Conservation (phyloP, 2,888 invertebrate genomes). For the Podabrus alpinus region DNA sequence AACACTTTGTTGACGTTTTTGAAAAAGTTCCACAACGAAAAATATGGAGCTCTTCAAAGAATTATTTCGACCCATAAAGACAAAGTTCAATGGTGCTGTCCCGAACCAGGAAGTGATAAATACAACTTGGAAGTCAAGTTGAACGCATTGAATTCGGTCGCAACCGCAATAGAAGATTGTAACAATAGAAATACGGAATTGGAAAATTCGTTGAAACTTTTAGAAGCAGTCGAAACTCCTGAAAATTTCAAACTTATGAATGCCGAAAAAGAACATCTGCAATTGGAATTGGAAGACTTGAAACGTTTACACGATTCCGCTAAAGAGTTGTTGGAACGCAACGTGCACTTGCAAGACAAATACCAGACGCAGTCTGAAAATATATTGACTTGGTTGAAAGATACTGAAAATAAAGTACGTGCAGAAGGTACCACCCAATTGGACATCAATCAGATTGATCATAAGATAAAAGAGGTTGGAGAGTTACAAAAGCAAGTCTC, state of each 20-base stretch:
- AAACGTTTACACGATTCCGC: slow-evolving; percentile 71
- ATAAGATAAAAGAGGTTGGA: slow-evolving; percentile 70
- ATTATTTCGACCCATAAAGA: slow-evolving; percentile 82
- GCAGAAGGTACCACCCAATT: slow-evolving; percentile 73
- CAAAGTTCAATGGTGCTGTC: slow-evolving; percentile 89
- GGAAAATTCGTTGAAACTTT: slow-evolving; percentile 70
- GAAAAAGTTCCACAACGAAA: slow-evolving; percentile 86
- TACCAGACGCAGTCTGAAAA: slow-evolving; percentile 79
- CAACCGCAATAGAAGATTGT: slow-evolving; percentile 73
- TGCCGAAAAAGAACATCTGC: slow-evolving; percentile 70
- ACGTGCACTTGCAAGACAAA: slow-evolving; percentile 77
- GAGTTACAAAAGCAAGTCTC: slow-evolving; percentile 67
- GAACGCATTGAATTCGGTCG: slow-evolving; percentile 76
- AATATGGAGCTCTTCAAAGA: slow-evolving; percentile 78
- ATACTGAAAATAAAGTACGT: slow-evolving; percentile 76
- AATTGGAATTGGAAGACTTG: slow-evolving; percentile 72
- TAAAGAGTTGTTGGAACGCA: slow-evolving; percentile 68
- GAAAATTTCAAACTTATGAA: slow-evolving; percentile 70
- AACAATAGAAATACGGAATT: slow-evolving; percentile 68
- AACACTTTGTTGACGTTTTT: slow-evolving; percentile 77
- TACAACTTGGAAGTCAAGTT: slow-evolving; percentile 92
- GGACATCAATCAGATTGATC: slow-evolving; percentile 68
- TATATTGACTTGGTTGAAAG: slow-evolving; percentile 76
- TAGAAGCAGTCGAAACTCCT: slow-evolving; percentile 74
- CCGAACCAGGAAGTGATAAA: slow-evolving; percentile 85